These are phyloP conservation scores for Buceros bicornis DNA, from an alignment of 2,797 vertebrate species.

Conservation along the genomic window DNA sequence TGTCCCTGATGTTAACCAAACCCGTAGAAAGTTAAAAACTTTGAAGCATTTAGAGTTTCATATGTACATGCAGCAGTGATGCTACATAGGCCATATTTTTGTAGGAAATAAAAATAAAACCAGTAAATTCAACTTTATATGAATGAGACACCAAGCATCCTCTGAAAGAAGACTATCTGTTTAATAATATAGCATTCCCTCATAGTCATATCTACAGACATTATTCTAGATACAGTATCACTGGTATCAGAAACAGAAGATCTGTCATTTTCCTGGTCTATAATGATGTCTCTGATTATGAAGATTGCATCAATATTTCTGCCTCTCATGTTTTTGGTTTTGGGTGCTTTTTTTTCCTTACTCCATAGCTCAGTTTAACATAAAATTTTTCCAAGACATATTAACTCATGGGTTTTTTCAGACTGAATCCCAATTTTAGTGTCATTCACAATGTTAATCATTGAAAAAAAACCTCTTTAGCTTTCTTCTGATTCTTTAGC, in stretches of 20 bases:
- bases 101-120: neutral
- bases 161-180: neutral
- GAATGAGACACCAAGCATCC: neutral
- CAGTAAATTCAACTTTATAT: neutral
- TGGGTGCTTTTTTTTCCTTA: neutral
- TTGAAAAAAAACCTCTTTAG: neutral
- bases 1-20: neutral
- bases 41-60: neutral
- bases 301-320: neutral
- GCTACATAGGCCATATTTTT: neutral
- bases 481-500: neutral
- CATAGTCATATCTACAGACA: neutral
- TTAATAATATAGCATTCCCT: neutral
- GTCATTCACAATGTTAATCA: neutral
- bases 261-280: neutral
- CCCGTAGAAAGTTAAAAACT: neutral
- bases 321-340: fast-evolving
- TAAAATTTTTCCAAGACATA: neutral
- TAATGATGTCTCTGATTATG: neutral
- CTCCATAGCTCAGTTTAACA: neutral
- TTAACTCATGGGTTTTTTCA: neutral
- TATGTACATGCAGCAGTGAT: neutral
- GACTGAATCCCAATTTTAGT: neutral
- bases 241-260: neutral
- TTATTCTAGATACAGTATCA: neutral